Conservation (phyloP, 2,113 vertebrate species). For the Bettongia penicillata region DNA sequence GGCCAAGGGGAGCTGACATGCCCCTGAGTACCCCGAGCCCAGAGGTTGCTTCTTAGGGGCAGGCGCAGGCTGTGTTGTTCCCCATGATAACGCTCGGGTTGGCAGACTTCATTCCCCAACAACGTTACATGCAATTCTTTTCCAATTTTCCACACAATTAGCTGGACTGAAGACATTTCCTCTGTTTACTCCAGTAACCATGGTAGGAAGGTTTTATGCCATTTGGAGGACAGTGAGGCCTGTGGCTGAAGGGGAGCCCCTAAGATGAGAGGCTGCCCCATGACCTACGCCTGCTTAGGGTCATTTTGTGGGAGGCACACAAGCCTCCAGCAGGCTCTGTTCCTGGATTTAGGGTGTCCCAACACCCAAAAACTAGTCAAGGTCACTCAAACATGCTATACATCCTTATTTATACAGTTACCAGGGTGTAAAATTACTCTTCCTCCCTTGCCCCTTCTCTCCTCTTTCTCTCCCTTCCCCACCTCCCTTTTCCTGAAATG, state of each 20-base stretch:
- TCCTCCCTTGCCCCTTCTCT: neutral
- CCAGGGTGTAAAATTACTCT: neutral
- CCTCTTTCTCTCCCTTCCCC: neutral
- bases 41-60: neutral
- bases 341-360: neutral
- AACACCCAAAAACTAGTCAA: neutral
- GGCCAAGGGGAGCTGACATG: neutral
- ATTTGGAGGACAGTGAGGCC: constrained; percentile 19
- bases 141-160: constrained; percentile 82
- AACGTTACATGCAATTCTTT: constrained; percentile 71
- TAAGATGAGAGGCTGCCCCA: neutral
- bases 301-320: neutral
- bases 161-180: constrained; percentile 68
- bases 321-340: neutral
- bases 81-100: constrained; percentile 70
- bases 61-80: constrained; percentile 23
- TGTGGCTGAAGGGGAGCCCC: neutral
- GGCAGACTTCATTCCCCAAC: constrained; percentile 72
- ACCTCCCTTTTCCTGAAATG: neutral
- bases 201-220: constrained; percentile 13
- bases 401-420: neutral
- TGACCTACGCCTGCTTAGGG: neutral
- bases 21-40: neutral
- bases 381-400: too few species aligned
- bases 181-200: constrained; percentile 37